These are phyloP conservation scores for Thymelicus acteon DNA, from an alignment of 2,888 invertebrate genomes.

Conservation along the genomic window DNA sequence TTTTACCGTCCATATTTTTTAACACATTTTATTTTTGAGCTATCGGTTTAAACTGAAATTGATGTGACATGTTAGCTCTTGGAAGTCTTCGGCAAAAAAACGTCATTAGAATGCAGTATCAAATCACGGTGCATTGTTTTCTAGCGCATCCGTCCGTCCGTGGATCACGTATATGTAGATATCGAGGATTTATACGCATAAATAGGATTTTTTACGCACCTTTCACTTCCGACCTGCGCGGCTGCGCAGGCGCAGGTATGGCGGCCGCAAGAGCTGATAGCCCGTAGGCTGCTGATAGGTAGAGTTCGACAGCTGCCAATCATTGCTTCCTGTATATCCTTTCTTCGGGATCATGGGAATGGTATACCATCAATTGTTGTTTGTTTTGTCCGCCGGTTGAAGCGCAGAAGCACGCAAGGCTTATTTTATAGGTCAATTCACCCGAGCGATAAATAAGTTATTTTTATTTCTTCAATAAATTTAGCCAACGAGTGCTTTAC, in stretches of 20 bases:
- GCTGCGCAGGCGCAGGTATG: slow-evolving; percentile 68
- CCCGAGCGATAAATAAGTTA: not conserved
- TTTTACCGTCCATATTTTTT: not conserved
- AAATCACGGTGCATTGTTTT: slow-evolving; percentile 55
- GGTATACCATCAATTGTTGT: slow-evolving; percentile 38
- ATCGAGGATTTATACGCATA: slow-evolving; percentile 42
- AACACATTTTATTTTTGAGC: not conserved
- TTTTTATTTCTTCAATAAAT: not conserved
- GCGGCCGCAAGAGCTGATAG: slow-evolving; percentile 54
- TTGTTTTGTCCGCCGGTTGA: not conserved
- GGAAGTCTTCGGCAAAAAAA: slow-evolving; percentile 22
- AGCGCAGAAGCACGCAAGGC: slow-evolving; percentile 7
- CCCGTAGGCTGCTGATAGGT: slow-evolving; percentile 48
- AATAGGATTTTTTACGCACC: slow-evolving; percentile 69
- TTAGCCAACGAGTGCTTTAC: not conserved
- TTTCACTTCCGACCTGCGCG: slow-evolving; percentile 76
- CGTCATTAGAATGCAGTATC: slow-evolving; percentile 46
- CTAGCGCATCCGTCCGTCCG: slow-evolving; percentile 59
- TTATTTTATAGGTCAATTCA: slow-evolving; percentile 12
- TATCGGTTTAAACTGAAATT: not conserved
- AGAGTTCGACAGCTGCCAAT: slow-evolving; percentile 61
- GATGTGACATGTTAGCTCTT: not conserved
- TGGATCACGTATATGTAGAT: slow-evolving; percentile 54
- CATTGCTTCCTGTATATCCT: slow-evolving; percentile 56
- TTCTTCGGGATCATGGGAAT: slow-evolving; percentile 59